Percentiles rank a stretch among this genome's conserved stretches.
Evolutionary conservation across 2,888 invertebrate species (phyloP).

Genomic region (Sipha maydis): DNA sequence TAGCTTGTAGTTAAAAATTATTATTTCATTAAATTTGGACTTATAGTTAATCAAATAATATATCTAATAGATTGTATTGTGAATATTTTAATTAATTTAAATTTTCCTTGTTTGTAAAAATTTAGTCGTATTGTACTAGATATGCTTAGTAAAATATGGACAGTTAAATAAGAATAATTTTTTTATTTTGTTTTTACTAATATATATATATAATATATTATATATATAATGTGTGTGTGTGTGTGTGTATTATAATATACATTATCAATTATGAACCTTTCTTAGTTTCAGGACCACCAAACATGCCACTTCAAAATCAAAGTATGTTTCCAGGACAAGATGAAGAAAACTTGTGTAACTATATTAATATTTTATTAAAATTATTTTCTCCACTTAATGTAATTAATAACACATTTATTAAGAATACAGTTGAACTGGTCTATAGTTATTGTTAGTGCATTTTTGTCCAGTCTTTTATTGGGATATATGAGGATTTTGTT

Average conservation of each 20-base stretch:
- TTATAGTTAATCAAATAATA: neutral
- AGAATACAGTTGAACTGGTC: neutral
- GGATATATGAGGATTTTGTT: too few species aligned
- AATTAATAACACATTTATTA: neutral
- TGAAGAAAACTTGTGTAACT: constrained; percentile 56
- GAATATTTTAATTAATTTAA: neutral
- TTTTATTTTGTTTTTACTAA: too few species aligned
- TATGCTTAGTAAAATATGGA: too few species aligned
- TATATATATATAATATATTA: too few species aligned
- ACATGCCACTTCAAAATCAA: constrained; percentile 54
- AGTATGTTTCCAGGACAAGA: constrained; percentile 53
- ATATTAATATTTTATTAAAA: constrained; percentile 2
- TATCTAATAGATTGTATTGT: neutral
- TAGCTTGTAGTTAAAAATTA: neutral
- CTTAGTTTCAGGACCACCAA: constrained; percentile 56
- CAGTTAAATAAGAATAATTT: too few species aligned
- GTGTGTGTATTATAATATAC: too few species aligned
- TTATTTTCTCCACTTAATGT: neutral
- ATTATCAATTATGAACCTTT: neutral
- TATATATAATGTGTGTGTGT: too few species aligned
- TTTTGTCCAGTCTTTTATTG: too few species aligned
- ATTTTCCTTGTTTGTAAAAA: neutral
- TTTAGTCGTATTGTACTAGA: neutral
- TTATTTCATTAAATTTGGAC: neutral
- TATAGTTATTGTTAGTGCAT: too few species aligned